A percentile compares a stretch with the other conserved stretches of the same genome.
phyloP scores from a whole-genome alignment of 2,113 vertebrate species.

The Pelecanus crispus region DNA sequence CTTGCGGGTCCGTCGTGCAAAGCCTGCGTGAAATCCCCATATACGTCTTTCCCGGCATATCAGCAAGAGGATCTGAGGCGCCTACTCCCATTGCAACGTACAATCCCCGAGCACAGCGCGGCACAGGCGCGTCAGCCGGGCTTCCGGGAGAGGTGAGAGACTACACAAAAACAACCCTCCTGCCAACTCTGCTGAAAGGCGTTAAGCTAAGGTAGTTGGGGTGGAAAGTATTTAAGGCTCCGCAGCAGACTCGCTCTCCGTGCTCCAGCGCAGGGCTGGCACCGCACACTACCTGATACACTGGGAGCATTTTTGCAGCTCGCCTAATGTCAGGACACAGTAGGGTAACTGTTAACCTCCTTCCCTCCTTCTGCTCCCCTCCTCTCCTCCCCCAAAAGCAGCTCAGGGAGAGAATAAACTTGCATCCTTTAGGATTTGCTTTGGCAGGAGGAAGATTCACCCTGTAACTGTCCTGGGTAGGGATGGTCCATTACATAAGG shows the following conservation, averaged over 20 bases:
- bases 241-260: conserved; percentile 37
- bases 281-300: conserved; percentile 31
- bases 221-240: conserved; percentile 61
- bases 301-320: conserved; percentile 61
- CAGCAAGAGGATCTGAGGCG: conserved; percentile 38
- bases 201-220: conserved; percentile 29
- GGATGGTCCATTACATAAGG: neutral
- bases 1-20: neutral
- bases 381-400: neutral
- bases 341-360: conserved; percentile 36
- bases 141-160: conserved; percentile 49
- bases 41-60: neutral
- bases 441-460: neutral
- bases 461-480: neutral
- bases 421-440: neutral
- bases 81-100: conserved; percentile 34
- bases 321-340: conserved; percentile 27
- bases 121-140: conserved; percentile 31
- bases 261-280: conserved; percentile 45
- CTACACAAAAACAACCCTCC: conserved; percentile 57
- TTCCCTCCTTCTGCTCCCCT: neutral
- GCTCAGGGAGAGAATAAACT: neutral
- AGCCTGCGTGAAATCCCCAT: neutral
- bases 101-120: neutral
- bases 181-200: conserved; percentile 62